Base-by-base conservation (phyloP, 2,113 vertebrate species). In the Oncorhynchus mykiss region DNA sequence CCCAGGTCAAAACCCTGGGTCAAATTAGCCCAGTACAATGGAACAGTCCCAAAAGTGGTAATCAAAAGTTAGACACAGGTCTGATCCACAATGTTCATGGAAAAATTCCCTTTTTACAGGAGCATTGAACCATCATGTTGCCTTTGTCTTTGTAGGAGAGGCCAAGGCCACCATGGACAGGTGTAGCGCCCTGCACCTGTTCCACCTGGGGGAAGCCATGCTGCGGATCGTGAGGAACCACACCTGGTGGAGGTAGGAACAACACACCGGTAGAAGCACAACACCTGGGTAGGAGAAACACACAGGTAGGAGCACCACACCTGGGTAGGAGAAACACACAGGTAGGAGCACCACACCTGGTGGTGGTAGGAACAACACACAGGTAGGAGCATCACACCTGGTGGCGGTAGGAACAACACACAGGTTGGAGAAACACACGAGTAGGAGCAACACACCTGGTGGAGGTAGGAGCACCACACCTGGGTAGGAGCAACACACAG, bases 131-230 rank as follows among this genome's bases (percentile, higher is more conserved):
- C 7, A 25, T 13, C 24, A 66, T 48, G 67, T 12, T 70, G 29
- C n/a, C 64, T 20, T 4, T 74, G 59, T 72, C 57, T 1, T 75
- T 82, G 69, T 29, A 99, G 97, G 97, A 14, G 97, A 97, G 85
- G 92, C 97, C 34, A 96, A 95, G 87, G 98, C 96, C 0, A 99
- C 95, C 0, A 91, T 94, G 66, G 96, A 97, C 80, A 93, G 92
- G 0, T 94, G 93, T 86, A 96, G 95, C 0, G 95, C 95, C 0
- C 95, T 99, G 45, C 97, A 99, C 51, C 95, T 99, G 18, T 98
- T 97, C 90, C 96, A 97, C 0, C 94, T 99, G 2, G 97, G 97
- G 2, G 96, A 98, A 8, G 94, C 94, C 85, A 97, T 98, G 97
- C 94, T 99, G 79, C 92, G 95, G n/a, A 96, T 99, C 0, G 94